Evolutionary conservation across 2,888 invertebrate genomes (phyloP), one percentile per base, ranked within the genome.

Genomic region (Stenoptilia bipunctidactyla): DNA sequence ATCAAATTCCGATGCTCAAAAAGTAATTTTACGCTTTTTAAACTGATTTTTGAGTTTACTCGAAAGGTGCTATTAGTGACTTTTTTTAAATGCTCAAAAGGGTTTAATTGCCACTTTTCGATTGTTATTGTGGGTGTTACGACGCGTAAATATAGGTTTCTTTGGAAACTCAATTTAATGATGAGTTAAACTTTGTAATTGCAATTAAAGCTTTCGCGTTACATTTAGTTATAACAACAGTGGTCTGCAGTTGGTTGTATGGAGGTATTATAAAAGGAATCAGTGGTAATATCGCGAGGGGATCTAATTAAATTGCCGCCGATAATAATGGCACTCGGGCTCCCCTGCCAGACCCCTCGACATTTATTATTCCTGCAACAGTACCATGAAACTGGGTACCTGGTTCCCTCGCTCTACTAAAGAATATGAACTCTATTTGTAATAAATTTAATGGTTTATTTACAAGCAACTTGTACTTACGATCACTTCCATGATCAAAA

Each of bases 221-320:
- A 8, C 20, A 20, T 20, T 20, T 20, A 20, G 4, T 20, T 30
- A 30, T 30, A 30, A 30, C 30, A 53, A 63, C 57, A 58, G 46
- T 40, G 39, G 51, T 40, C 62, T 57, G 20, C 20, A 20, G 20
- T 20, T 58, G 58, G 63, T 57, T 69, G 72, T 76, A 76, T 68
- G 66, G 60, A 60, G 65, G 67, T 62, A 75, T 77, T 82, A 74
- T 69, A 74, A 71, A 75, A 72, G 66, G 75, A 80, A 80, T 82
- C 80, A 75, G 74, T 69, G 71, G 77, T 75, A 77, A 74, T 82
- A 79, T 69, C 66, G 70, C 8, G 60, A 66, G 75, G 77, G 80
- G 74, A 71, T 80, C 75, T 82, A 83, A 83, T 83, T 83, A 80
- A 83, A 83, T 82, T 79, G 80, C 76, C 70, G 67, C 77, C 76